A percentile compares a stretch with the other conserved stretches of the same genome.
These are phyloP conservation scores for Corvus hawaiiensis DNA, from an alignment of 2,113 vertebrate species.

Conservation along the genomic window DNA sequence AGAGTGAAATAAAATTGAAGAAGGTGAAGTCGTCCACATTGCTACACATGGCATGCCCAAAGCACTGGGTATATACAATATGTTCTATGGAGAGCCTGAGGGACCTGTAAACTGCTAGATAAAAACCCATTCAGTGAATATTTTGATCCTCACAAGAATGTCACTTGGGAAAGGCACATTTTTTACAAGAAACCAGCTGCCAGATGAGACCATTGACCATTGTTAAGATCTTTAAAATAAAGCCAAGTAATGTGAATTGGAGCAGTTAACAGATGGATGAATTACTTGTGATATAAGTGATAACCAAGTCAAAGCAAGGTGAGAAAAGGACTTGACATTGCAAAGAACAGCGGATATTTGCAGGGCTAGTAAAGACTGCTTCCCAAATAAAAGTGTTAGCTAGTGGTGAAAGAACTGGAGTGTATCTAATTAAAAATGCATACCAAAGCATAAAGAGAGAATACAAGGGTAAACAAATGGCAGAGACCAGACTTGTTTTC, in stretches of 20 bases:
- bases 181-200: constrained; percentile 69
- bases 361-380: constrained; percentile 65
- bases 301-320: constrained; percentile 70
- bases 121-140: constrained; percentile 58
- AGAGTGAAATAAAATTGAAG: constrained; percentile 3
- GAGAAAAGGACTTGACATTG: constrained; percentile 70
- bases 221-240: constrained; percentile 70
- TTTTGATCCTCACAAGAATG: constrained; percentile 62
- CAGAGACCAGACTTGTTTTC: constrained; percentile 68
- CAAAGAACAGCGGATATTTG: constrained; percentile 67
- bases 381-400: constrained; percentile 69
- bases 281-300: constrained; percentile 70
- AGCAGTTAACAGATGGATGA: constrained; percentile 68
- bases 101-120: constrained; percentile 59
- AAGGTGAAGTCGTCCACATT: constrained; percentile 41
- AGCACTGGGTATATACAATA: constrained; percentile 52
- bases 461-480: constrained; percentile 67
- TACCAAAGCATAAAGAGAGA: constrained; percentile 60
- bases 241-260: constrained; percentile 67
- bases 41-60: constrained; percentile 54
- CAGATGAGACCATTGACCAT: constrained; percentile 67
- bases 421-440: constrained; percentile 67
- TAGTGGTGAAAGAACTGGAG: constrained; percentile 61
- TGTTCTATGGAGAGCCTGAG: constrained; percentile 53
- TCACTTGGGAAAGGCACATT: constrained; percentile 64